A percentile compares a stretch with the other conserved stretches of the same genome.
These are phyloP conservation scores for Planiliza haematocheilus DNA, from an alignment of 2,113 vertebrate genomes.

Conservation along the genomic window DNA sequence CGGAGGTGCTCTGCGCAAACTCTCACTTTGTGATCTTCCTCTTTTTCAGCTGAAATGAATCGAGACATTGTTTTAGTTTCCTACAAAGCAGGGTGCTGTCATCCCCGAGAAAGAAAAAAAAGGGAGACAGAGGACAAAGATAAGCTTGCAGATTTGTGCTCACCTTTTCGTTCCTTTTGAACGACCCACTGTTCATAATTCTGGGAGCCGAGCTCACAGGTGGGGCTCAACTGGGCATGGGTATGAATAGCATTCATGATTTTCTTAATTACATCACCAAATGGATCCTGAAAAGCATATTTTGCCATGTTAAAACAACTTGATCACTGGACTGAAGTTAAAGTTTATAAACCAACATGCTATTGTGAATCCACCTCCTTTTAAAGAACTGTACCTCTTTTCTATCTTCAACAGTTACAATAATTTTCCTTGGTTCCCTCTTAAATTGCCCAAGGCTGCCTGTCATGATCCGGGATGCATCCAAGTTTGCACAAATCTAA, in stretches of 20 bases:
- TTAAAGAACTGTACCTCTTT: slow-evolving; percentile 78
- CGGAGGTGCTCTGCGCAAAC: slow-evolving; percentile 93
- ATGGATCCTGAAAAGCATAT: slow-evolving; percentile 88
- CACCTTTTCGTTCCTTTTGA: slow-evolving; percentile 89
- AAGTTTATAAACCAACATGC: background rate
- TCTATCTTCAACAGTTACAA: slow-evolving; percentile 85
- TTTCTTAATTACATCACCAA: slow-evolving; percentile 89
- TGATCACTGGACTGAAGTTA: background rate
- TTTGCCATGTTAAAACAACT: slow-evolving; percentile 1
- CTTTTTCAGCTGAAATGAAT: slow-evolving; percentile 86
- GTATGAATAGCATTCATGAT: slow-evolving; percentile 92
- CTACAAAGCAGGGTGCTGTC: background rate
- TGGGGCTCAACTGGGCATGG: slow-evolving; percentile 84
- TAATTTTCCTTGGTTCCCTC: slow-evolving; percentile 87
- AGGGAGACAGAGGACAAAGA: background rate
- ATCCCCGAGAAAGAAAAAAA: background rate
- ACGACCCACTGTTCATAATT: slow-evolving; percentile 94
- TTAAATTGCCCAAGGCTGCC: slow-evolving; percentile 79
- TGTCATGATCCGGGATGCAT: slow-evolving; percentile 92
- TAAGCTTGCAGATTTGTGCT: slow-evolving; percentile 8
- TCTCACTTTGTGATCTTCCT: slow-evolving; percentile 87
- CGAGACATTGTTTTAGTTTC: slow-evolving; percentile 11
- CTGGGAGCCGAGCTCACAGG: slow-evolving; percentile 90
- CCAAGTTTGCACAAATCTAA: slow-evolving; percentile 96
- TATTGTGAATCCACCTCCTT: too few species aligned